These are phyloP conservation scores for Oncorhynchus mykiss DNA, from an alignment of 2,113 vertebrate species.

Conservation along the genomic window DNA sequence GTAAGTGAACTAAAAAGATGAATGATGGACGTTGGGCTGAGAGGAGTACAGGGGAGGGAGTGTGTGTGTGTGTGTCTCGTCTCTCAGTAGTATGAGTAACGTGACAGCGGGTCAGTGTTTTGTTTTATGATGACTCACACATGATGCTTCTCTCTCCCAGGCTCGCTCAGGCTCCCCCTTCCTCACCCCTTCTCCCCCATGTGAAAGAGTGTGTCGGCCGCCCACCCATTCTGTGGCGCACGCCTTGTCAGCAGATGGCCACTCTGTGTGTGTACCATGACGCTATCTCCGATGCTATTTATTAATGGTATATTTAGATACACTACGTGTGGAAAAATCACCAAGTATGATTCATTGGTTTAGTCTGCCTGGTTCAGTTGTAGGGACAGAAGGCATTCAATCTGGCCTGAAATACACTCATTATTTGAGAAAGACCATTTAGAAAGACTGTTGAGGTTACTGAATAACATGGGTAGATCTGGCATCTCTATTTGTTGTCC, in stretches of 20 bases:
- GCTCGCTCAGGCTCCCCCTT: no score
- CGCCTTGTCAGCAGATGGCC: constrained; percentile 4
- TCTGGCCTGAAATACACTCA: not conserved
- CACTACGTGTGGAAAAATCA: not conserved
- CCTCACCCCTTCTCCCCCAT: not conserved
- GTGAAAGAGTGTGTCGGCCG: not conserved
- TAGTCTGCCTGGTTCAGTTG: not conserved
- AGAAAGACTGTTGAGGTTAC: not conserved
- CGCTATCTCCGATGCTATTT: not conserved
- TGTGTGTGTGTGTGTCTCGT: not conserved
- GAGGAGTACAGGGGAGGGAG: not conserved
- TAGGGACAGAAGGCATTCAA: not conserved
- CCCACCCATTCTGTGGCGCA: not conserved
- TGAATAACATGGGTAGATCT: not conserved
- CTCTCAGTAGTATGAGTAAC: not conserved
- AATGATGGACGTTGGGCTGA: constrained; percentile 42
- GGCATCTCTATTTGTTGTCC: no score
- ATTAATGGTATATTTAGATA: not conserved
- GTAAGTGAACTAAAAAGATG: constrained; percentile 34
- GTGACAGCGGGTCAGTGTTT: not conserved
- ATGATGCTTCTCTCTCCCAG: not conserved
- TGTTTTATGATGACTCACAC: constrained; percentile 1
- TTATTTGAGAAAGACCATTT: not conserved
- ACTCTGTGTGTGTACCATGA: not conserved
- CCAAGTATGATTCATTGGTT: no score